These are phyloP conservation scores for Morone saxatilis DNA, from an alignment of 2,113 vertebrate genomes.

Conservation along the genomic window DNA sequence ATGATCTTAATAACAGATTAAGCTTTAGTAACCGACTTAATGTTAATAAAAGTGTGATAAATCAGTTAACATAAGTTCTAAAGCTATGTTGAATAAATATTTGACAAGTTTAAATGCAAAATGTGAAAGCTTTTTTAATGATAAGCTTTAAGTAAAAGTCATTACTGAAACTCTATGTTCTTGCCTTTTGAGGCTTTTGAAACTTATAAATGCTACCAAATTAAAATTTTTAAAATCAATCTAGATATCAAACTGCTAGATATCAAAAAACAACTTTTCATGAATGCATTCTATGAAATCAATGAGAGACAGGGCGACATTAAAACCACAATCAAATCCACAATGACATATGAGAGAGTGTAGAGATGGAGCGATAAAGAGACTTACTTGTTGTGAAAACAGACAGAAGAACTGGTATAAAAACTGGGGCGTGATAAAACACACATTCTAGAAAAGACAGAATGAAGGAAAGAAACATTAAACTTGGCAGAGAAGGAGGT, in stretches of 20 bases:
- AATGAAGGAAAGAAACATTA: conserved; percentile 56
- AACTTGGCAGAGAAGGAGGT: conserved; percentile 1
- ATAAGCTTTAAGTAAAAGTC: neutral
- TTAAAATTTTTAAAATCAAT: neutral
- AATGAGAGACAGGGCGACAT: conserved; percentile 12
- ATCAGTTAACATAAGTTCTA: neutral
- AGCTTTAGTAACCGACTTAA: neutral
- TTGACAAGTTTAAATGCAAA: neutral
- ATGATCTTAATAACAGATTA: neutral
- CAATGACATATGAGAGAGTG: conserved; percentile 8
- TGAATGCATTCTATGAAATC: neutral
- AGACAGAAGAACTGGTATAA: conserved; percentile 99
- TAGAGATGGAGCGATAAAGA: conserved; percentile 44
- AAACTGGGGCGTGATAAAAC: conserved; percentile 99
- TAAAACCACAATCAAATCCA: conserved; percentile 24
- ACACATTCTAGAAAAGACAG: conserved; percentile 96
- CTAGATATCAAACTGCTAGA: neutral
- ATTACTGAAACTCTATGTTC: neutral
- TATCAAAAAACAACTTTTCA: neutral
- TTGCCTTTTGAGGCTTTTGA: neutral
- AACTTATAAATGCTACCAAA: neutral
- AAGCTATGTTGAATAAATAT: neutral
- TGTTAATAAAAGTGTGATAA: neutral
- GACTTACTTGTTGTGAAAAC: conserved; percentile 99
- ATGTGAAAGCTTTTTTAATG: neutral